Evolutionary conservation across 2,797 vertebrate species (phyloP).

Genomic region (Microcaecilia unicolor): DNA sequence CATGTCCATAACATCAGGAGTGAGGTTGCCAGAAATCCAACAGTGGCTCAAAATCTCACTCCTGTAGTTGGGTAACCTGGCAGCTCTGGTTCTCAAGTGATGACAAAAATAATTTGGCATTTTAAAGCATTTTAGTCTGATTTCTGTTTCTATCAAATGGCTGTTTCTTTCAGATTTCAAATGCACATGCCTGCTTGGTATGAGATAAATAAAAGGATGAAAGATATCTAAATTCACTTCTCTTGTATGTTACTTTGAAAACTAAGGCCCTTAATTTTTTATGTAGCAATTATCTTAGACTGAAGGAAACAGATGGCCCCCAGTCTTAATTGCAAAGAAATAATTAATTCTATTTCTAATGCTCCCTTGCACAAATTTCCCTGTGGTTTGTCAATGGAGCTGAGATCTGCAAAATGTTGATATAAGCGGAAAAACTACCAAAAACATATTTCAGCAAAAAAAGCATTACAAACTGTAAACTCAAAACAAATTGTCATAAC

Average conservation of each 20-base stretch:
- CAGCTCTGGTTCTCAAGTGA: too few species aligned
- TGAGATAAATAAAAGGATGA: neutral
- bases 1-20: too few species aligned
- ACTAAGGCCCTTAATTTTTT: slow-evolving; percentile 18
- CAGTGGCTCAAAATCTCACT: too few species aligned
- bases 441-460: too few species aligned
- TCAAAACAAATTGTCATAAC: too few species aligned
- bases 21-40: too few species aligned
- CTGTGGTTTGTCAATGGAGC: neutral
- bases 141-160: neutral
- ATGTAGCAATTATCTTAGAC: slow-evolving; percentile 12
- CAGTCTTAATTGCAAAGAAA: slow-evolving; percentile 14
- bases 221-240: neutral
- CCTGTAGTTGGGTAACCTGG: too few species aligned
- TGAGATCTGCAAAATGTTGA: too few species aligned
- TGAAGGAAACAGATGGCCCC: slow-evolving; percentile 19
- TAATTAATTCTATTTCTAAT: slow-evolving; percentile 13
- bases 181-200: neutral
- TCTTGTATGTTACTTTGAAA: slow-evolving; percentile 8
- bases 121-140: too few species aligned
- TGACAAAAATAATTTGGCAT: neutral
- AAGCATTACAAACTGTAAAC: too few species aligned
- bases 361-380: neutral
- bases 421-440: too few species aligned
- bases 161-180: neutral